Base-by-base conservation (phyloP, 2,113 vertebrate species). In the Poecilia latipinna region DNA sequence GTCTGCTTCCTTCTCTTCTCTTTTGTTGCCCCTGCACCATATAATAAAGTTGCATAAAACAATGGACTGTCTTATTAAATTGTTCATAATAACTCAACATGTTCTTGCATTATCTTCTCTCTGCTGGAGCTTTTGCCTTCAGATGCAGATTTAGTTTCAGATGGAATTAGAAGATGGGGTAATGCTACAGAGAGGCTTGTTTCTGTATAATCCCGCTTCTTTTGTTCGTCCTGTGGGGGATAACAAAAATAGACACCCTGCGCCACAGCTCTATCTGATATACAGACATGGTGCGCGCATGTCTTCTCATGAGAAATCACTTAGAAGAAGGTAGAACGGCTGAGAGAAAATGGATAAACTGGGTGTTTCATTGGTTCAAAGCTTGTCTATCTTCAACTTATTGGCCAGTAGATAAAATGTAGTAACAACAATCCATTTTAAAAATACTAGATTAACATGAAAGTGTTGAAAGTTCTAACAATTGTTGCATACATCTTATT, bases 241-340 rank as follows among this genome's bases (percentile, higher is more conserved):
- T 78, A 64, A 77, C 82, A 82, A 74, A 91, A 92, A 91, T 91
- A 91, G 88, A 83, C 77, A 74, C 65, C 63, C 48, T 64, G 62
- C 57, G 66, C 69, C 61, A 65, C 65, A 63, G 78, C 70, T 82
- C 71, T 67, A 77, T 77, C 79, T 70, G 71, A 80, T 84, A 57
- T n/a, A 82, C 74, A 76, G 61, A 73, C 89, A 80, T 63, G 63
- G 74, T 86, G 83, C 71, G 82, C 86, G 88, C 42, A 67, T 39
- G 35, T 86, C 63, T 76, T 73, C 77, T 87, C 79, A 51, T 54
- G 79, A 80, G 85, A 85, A 62, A 75, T 57, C 32, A 76, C 19
- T 15, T 26, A 39, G 65, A 65, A 69, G 75, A 66, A 82, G 82
- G 72, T 78, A 81, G 81, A 85, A 75, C 83, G 69, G 68, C 62